Conservation (phyloP, 2,888 invertebrate species). For the Eremobia ochroleuca region DNA sequence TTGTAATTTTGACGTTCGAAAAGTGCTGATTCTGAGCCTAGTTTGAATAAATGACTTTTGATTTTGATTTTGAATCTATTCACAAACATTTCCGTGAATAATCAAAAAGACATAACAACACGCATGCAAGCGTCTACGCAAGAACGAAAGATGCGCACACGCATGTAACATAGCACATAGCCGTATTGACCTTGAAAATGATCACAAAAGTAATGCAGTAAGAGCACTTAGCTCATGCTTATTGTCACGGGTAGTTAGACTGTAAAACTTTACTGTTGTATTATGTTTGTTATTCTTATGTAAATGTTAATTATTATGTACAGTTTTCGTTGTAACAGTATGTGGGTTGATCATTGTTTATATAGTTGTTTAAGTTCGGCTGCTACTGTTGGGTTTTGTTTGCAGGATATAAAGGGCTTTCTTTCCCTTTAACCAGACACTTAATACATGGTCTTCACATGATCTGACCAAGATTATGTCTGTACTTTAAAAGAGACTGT, state of each 20-base stretch:
- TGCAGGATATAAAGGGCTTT: background rate
- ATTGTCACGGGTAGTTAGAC: slow-evolving; percentile 56
- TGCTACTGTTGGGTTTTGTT: background rate
- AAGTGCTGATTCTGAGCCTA: too few relatives aligned
- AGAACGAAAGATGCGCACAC: slow-evolving; percentile 37
- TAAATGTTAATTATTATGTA: slow-evolving; percentile 47
- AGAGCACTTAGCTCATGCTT: slow-evolving; percentile 26
- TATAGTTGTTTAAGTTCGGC: background rate
- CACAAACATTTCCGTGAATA: slow-evolving; percentile 14
- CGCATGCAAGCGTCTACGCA: slow-evolving; percentile 15
- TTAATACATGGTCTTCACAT: too few relatives aligned
- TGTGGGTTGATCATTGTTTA: slow-evolving; percentile 39
- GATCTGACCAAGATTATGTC: too few relatives aligned
- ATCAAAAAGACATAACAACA: slow-evolving; percentile 15
- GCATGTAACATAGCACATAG: slow-evolving; percentile 4
- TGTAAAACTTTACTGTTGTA: slow-evolving; percentile 11
- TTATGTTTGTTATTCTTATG: slow-evolving; percentile 57
- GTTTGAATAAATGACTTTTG: too few relatives aligned
- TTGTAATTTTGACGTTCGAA: too few relatives aligned
- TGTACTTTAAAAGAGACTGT: too few relatives aligned
- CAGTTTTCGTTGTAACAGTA: slow-evolving; percentile 24
- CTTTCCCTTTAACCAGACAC: background rate
- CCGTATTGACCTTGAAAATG: slow-evolving; percentile 55
- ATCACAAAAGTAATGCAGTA: slow-evolving; percentile 51
- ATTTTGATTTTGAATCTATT: too few relatives aligned